These are phyloP conservation scores for Bombus superbus DNA, from an alignment of 1,140 invertebrate species.

Conservation along the genomic window DNA sequence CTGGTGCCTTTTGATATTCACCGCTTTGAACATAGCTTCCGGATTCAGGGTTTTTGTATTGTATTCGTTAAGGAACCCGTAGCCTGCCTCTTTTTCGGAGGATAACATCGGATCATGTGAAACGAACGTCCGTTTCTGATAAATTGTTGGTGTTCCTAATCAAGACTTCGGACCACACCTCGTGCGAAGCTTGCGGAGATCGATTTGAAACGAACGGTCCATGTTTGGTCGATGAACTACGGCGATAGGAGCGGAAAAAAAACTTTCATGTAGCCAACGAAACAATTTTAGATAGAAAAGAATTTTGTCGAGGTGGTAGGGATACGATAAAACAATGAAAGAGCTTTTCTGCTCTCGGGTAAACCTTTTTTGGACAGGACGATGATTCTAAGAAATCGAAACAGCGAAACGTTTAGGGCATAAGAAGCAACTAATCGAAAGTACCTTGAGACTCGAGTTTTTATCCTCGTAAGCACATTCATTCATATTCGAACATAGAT, in stretches of 20 bases:
- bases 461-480: not conserved
- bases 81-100: not conserved
- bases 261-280: slow-evolving; percentile 13
- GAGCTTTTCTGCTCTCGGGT: no score
- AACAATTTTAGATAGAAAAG: slow-evolving; percentile 36
- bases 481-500: not conserved
- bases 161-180: no score
- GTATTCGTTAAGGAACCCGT: not conserved
- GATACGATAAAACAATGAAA: not conserved
- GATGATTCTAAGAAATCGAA: no score
- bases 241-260: no score
- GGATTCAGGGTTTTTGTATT: slow-evolving; percentile 32
- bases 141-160: slow-evolving; percentile 4
- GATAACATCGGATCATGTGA: no score
- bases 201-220: no score
- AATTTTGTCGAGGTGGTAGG: not conserved
- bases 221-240: no score
- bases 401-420: no score
- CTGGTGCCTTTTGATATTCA: not conserved
- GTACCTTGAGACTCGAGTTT: slow-evolving; percentile 35
- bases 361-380: no score
- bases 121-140: not conserved
- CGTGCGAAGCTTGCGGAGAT: no score
- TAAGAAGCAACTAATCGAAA: slow-evolving; percentile 26
- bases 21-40: not conserved